phyloP scores from a whole-genome alignment of 2,113 vertebrate species.

The Eretmochelys imbricata region DNA sequence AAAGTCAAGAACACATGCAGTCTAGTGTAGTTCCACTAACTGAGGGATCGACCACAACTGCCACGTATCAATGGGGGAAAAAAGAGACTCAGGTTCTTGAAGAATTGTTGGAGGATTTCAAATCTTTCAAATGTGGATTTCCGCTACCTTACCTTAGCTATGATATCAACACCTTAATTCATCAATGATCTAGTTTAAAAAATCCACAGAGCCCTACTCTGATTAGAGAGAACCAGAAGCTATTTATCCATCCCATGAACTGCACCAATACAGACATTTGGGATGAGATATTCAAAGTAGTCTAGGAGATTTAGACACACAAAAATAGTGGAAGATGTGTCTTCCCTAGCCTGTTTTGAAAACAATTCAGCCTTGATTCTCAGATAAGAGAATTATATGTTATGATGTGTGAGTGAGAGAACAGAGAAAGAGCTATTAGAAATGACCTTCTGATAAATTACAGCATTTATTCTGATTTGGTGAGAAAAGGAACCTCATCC shows the following conservation, averaged over 20 bases:
- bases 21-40: neutral
- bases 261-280: neutral
- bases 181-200: neutral
- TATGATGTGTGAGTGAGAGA: neutral
- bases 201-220: neutral
- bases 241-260: rapidly evolving
- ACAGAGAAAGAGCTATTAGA: neutral
- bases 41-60: neutral
- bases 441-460: neutral
- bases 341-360: neutral
- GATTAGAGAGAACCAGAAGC: neutral
- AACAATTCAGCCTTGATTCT: rapidly evolving
- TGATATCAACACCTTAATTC: neutral
- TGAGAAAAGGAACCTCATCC: neutral
- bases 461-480: neutral
- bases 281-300: neutral
- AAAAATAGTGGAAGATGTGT: neutral
- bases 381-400: neutral
- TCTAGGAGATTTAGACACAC: neutral
- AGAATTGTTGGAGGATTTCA: neutral
- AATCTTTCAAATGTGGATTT: neutral
- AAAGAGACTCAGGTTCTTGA: neutral
- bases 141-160: neutral
- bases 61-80: neutral
- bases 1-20: neutral